Conservation (phyloP, 2,888 invertebrate species). For the Acleris laterana region DNA sequence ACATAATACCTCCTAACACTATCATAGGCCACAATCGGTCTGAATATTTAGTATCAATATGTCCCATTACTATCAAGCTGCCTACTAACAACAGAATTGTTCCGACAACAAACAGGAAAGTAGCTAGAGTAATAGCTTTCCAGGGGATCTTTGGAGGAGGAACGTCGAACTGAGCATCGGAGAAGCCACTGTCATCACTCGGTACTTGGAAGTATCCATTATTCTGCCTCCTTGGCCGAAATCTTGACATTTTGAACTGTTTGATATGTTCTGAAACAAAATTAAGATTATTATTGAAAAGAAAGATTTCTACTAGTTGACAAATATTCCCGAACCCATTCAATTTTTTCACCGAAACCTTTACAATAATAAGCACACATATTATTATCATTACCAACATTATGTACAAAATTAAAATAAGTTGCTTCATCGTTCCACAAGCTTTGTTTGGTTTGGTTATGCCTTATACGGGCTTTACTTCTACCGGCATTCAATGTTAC, state of each 20-base stretch:
- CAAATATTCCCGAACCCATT: no score
- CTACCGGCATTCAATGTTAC: no score
- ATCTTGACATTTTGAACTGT: slow-evolving; percentile 83
- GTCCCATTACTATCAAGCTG: slow-evolving; percentile 91
- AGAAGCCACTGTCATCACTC: slow-evolving; percentile 86
- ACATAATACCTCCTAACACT: slow-evolving; percentile 94
- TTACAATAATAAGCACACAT: no score
- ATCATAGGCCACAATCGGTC: slow-evolving; percentile 96
- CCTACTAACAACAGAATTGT: slow-evolving; percentile 90
- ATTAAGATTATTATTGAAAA: background rate
- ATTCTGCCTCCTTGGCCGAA: slow-evolving; percentile 83
- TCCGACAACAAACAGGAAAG: slow-evolving; percentile 91
- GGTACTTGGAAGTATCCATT: slow-evolving; percentile 86
- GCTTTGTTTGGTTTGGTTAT: no score
- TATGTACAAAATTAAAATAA: no score
- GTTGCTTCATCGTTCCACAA: no score
- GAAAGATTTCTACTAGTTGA: background rate
- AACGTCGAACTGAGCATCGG: slow-evolving; percentile 87
- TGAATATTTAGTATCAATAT: slow-evolving; percentile 92
- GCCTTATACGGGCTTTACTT: no score
- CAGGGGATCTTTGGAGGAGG: slow-evolving; percentile 91
- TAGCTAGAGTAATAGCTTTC: slow-evolving; percentile 92
- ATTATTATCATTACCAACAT: no score
- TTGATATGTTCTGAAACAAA: slow-evolving; percentile 55
- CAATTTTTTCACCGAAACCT: no score